A percentile compares a stretch with the other conserved stretches of the same genome.
Evolutionary conservation across 2,113 vertebrate species (phyloP).

Genomic region (Aythya baeri): DNA sequence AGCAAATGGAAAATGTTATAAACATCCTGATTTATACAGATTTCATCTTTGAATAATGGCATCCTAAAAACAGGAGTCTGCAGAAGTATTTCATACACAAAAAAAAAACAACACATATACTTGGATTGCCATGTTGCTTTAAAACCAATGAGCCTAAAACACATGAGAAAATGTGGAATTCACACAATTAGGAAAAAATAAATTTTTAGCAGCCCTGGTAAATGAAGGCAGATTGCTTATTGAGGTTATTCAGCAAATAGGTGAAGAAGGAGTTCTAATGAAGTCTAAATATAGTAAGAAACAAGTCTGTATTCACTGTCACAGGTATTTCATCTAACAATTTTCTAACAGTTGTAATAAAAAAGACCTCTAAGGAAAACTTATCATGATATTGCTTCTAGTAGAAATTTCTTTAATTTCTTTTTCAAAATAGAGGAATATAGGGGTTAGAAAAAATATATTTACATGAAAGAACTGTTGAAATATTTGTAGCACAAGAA

Average conservation of each 20-base stretch:
- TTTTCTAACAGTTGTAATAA: not conserved
- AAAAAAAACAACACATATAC: not conserved
- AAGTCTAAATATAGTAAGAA: not conserved
- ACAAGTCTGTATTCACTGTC: not conserved
- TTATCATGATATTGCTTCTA: not conserved
- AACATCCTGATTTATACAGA: not conserved
- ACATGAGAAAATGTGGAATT: not conserved
- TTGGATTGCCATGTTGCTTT: not conserved
- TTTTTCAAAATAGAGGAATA: not conserved
- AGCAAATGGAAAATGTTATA: not conserved
- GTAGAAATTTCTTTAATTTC: not conserved
- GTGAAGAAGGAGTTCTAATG: not conserved
- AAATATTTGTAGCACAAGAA: not conserved
- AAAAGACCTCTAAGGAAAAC: not conserved
- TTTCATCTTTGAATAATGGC: not conserved
- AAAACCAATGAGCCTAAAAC: not conserved
- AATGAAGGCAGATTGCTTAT: not conserved
- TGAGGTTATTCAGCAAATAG: not conserved
- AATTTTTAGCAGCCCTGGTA: not conserved
- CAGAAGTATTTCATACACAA: not conserved
- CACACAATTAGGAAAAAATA: not conserved
- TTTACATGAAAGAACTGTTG: not conserved
- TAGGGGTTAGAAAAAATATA: not conserved
- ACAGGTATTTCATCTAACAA: not conserved
- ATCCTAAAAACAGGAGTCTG: not conserved